Percentiles rank a stretch among this genome's conserved stretches.
These are phyloP conservation scores for Sericinus montela DNA, from an alignment of 2,888 invertebrate species.

Conservation along the genomic window DNA sequence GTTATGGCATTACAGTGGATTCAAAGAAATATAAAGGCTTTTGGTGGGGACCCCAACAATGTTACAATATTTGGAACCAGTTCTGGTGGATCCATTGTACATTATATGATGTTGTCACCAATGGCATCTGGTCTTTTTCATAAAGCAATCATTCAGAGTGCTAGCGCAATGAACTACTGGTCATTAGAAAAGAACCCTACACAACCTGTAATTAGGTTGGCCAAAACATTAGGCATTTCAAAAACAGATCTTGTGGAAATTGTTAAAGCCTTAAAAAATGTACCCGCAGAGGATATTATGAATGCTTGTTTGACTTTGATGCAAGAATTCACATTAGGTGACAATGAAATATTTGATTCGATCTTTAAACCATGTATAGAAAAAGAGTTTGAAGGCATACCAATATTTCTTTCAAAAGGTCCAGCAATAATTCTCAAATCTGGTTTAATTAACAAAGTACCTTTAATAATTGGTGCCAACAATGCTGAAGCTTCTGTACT, in stretches of 20 bases:
- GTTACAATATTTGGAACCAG: slow-evolving; percentile 71
- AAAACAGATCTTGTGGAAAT: slow-evolving; percentile 45
- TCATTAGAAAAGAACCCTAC: slow-evolving; percentile 54
- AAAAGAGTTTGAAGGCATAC: slow-evolving; percentile 62
- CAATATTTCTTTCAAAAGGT: slow-evolving; percentile 59
- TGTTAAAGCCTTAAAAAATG: slow-evolving; percentile 48
- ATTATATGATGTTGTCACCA: slow-evolving; percentile 69
- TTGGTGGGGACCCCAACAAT: slow-evolving; percentile 68
- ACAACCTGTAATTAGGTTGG: slow-evolving; percentile 44
- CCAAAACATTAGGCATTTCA: slow-evolving; percentile 46
- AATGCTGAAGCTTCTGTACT: slow-evolving; percentile 54
- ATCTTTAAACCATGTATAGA: slow-evolving; percentile 66
- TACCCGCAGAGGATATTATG: slow-evolving; percentile 46
- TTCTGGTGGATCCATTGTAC: slow-evolving; percentile 65
- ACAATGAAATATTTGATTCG: slow-evolving; percentile 35
- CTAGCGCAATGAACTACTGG: slow-evolving; percentile 64
- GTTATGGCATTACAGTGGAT: slow-evolving; percentile 68
- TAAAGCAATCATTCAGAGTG: slow-evolving; percentile 68
- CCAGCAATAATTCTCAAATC: slow-evolving; percentile 58
- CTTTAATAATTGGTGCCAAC: slow-evolving; percentile 64
- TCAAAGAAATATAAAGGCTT: slow-evolving; percentile 54
- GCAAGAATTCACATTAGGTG: slow-evolving; percentile 27
- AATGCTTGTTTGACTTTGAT: slow-evolving; percentile 23
- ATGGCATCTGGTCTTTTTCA: slow-evolving; percentile 69
- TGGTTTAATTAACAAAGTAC: slow-evolving; percentile 63